A percentile compares a stretch with the other conserved stretches of the same genome.
phyloP scores from a whole-genome alignment of 2,888 invertebrate species.

The Glaucopsyche alexis region DNA sequence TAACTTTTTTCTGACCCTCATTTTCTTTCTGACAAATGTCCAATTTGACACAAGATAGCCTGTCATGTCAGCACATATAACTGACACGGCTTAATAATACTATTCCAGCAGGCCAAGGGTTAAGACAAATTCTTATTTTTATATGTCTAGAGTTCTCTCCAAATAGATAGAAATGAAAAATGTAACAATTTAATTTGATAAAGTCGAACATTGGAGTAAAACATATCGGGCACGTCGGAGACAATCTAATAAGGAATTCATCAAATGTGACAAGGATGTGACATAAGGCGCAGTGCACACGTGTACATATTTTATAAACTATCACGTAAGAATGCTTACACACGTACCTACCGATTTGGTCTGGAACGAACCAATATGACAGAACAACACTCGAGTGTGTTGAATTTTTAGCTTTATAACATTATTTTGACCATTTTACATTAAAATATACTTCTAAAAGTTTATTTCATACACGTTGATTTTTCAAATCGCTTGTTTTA shows the following conservation, averaged over 20 bases:
- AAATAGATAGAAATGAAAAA: constrained; percentile 38
- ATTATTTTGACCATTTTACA: too few species aligned
- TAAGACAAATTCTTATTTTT: background rate
- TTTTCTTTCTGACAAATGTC: too few species aligned
- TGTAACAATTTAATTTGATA: constrained; percentile 51
- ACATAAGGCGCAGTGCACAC: constrained; percentile 12
- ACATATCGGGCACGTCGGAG: constrained; percentile 29
- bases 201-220: constrained; percentile 39
- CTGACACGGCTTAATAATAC: background rate
- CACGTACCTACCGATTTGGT: too few species aligned
- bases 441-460: too few species aligned
- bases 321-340: too few species aligned
- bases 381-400: too few species aligned
- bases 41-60: too few species aligned
- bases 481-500: too few species aligned
- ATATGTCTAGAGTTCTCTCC: constrained; percentile 34
- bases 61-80: background rate
- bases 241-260: constrained; percentile 74
- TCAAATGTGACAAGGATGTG: constrained; percentile 60
- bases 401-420: too few species aligned
- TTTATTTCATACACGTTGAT: too few species aligned
- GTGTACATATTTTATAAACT: background rate
- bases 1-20: too few species aligned
- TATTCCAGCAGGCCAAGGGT: background rate
- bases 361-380: too few species aligned